Base-by-base conservation (phyloP, 2,888 invertebrate genomes). In the Eudasyphora cyanicolor region DNA sequence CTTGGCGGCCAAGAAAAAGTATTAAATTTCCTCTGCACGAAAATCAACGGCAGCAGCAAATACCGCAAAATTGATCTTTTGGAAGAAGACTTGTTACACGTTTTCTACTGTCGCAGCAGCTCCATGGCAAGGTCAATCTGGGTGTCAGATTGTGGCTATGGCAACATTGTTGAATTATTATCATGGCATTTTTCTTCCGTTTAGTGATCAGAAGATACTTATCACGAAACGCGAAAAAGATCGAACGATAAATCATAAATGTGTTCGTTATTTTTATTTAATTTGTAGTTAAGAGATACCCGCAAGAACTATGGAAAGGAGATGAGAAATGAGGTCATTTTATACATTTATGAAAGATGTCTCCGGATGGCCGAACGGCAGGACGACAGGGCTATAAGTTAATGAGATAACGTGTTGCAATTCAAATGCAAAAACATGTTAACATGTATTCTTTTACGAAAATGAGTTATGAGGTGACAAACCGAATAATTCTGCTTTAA, bases 181-280 rank as follows among this genome's bases (percentile, higher is more conserved):
- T 57, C 24, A 6, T 49, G 2, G 19, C n/a, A 19, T 49, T n/a
- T n/a, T n/a, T n/a, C n/a, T 45, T 57, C 0, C 57, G 27, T 24
- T 57, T 57, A 27, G 21, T 27, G 12, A 57, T 57, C 57, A 35
- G 64, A n/a, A n/a, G n/a, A 64, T 64, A 64, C 38, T 64, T 38
- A 64, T 64, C 64, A 32, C 64, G 64, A 35, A 64, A 62, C 10
- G 27, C 62, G 19, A 27, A 1, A 64, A 57, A 57, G 64, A 64
- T 64, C 35, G 35, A 64, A 64, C 38, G 64, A 64, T 64, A 64
- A 64, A 64, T 64, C 35, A 64, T 64, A 64, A 64, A 35, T 17
- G 35, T 64, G n/a, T 35, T 64, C 17, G 32, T 38, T 64, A 35
- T 17, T 64, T 64, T 64, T 17, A 35, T 64, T 64, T 35, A 35